These are phyloP conservation scores for Drosophila multiciliata DNA, from an alignment of 2,888 invertebrate species.

Conservation along the genomic window DNA sequence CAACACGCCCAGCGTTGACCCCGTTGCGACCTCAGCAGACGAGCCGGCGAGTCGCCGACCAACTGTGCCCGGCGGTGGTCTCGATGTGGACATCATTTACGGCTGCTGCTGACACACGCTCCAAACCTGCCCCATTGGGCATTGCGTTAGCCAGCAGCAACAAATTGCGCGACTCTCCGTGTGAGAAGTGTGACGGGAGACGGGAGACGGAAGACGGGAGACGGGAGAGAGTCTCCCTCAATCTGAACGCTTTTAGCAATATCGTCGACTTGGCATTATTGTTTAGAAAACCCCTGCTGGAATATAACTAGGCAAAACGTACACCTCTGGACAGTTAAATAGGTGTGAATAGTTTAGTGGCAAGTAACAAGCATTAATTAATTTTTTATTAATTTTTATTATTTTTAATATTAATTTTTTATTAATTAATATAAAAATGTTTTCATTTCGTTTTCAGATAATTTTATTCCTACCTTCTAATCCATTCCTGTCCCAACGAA, in stretches of 20 bases:
- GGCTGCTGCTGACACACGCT: conserved; percentile 74
- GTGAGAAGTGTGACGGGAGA: not conserved
- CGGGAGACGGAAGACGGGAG: not conserved
- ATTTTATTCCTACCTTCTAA: not conserved
- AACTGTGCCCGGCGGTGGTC: conserved; percentile 34
- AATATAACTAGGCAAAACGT: conserved; percentile 31
- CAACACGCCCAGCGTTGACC: conserved; percentile 65
- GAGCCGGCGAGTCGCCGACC: not conserved
- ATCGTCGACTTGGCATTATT: conserved; percentile 62
- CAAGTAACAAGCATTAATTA: not conserved
- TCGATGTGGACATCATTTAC: conserved; percentile 71
- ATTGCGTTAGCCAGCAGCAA: conserved; percentile 48
- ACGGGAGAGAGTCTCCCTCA: conserved; percentile 8
- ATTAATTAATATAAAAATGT: not conserved
- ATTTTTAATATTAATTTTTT: not conserved
- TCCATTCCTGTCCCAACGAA: not conserved
- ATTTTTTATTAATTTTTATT: not conserved
- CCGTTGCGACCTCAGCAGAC: conserved; percentile 41
- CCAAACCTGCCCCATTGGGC: conserved; percentile 65
- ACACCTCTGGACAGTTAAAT: not conserved
- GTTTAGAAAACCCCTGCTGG: conserved; percentile 62
- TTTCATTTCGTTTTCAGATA: not conserved
- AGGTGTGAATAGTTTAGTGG: not conserved
- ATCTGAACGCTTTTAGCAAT: conserved; percentile 49
- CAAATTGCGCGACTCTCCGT: conserved; percentile 48